phyloP scores from a whole-genome alignment of 2,888 invertebrate species.

The Synanthedon myopaeformis region DNA sequence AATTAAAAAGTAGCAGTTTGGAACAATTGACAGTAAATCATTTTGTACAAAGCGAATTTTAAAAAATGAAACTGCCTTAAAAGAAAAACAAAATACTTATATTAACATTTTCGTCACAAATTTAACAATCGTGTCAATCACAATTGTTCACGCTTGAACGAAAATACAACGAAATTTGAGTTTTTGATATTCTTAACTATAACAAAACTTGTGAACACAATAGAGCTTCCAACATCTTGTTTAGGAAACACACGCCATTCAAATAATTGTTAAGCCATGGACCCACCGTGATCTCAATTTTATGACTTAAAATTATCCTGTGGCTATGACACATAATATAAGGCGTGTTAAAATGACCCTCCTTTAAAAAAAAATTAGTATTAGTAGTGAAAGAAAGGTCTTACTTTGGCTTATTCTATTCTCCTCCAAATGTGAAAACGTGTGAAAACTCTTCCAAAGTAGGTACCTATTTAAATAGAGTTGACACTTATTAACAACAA shows the following conservation, averaged over 20 bases:
- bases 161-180: slow-evolving; percentile 19
- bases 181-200: not conserved
- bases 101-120: slow-evolving; percentile 10
- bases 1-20: too few species aligned
- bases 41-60: not conserved
- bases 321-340: too few species aligned
- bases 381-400: too few species aligned
- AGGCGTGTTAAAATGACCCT: too few species aligned
- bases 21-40: too few species aligned
- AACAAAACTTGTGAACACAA: slow-evolving; percentile 17
- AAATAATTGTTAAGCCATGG: slow-evolving; percentile 31
- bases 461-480: too few species aligned
- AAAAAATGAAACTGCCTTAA: slow-evolving; percentile 1
- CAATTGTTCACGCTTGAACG: slow-evolving; percentile 29
- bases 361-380: too few species aligned
- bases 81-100: not conserved
- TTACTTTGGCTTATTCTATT: too few species aligned
- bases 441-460: too few species aligned
- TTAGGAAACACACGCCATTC: slow-evolving; percentile 44
- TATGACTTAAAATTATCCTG: too few species aligned
- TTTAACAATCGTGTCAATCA: slow-evolving; percentile 35
- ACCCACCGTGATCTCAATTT: slow-evolving; percentile 45
- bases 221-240: slow-evolving; percentile 49
- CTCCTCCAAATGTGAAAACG: too few species aligned
- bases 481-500: too few species aligned